These are phyloP conservation scores for Cheirogaleus major DNA, from an alignment of 2,797 vertebrate genomes.

Conservation along the genomic window DNA sequence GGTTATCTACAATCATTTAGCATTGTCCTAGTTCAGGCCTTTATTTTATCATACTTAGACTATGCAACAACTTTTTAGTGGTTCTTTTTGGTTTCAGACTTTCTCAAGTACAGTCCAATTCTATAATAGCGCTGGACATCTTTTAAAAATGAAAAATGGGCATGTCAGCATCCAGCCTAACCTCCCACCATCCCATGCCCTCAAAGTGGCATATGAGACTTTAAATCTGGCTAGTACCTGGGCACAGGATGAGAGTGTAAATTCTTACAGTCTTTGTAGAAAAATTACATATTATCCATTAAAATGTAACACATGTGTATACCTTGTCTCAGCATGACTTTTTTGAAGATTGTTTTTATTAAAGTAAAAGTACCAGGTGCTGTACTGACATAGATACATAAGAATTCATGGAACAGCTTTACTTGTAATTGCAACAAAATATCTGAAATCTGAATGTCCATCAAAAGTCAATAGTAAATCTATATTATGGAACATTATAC, in stretches of 20 bases:
- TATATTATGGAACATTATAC: background rate
- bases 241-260: background rate
- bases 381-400: background rate
- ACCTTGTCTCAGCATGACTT: background rate
- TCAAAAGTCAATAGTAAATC: background rate
- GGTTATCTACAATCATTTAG: background rate
- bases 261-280: background rate
- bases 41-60: background rate
- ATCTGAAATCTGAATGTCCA: background rate
- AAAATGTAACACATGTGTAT: background rate
- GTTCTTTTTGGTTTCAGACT: background rate
- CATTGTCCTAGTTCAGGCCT: background rate
- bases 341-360: background rate
- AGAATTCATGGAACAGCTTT: background rate
- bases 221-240: background rate
- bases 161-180: background rate
- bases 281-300: background rate
- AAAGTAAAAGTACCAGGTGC: background rate
- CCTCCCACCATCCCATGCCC: background rate
- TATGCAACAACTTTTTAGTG: background rate
- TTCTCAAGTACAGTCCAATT: background rate
- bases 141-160: background rate
- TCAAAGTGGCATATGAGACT: background rate
- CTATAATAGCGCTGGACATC: background rate
- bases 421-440: background rate